These are phyloP conservation scores for Petrocephalus schoutedeni DNA, from an alignment of 2,797 vertebrate species.

Conservation along the genomic window DNA sequence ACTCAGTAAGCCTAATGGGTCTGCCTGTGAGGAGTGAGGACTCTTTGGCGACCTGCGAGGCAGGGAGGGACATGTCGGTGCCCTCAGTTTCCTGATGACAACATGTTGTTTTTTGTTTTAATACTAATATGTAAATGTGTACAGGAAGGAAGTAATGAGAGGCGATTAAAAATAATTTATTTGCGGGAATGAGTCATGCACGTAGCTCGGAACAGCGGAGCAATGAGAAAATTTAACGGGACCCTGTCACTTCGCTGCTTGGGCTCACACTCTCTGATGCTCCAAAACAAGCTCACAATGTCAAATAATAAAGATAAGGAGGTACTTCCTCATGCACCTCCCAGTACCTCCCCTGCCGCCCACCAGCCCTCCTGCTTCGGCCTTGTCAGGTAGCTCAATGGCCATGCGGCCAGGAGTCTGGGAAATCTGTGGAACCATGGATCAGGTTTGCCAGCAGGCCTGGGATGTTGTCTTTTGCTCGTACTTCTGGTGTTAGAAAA, in stretches of 20 bases:
- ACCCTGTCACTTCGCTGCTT: background rate
- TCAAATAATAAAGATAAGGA: background rate
- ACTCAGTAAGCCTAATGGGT: background rate
- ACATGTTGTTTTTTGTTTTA: background rate
- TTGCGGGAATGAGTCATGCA: constrained; percentile 1
- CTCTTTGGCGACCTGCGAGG: background rate
- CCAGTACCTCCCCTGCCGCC: background rate
- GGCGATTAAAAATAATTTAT: constrained; percentile 10
- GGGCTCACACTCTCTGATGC: background rate
- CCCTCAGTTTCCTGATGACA: background rate
- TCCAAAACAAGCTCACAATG: background rate
- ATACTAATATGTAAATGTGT: background rate
- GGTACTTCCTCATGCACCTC: background rate
- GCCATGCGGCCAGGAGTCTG: background rate
- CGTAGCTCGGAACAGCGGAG: background rate
- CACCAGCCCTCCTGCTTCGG: background rate
- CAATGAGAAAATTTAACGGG: constrained; percentile 6
- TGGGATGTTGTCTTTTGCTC: background rate
- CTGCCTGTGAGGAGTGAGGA: background rate
- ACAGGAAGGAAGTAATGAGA: constrained; percentile 9
- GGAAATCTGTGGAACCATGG: background rate
- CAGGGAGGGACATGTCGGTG: background rate
- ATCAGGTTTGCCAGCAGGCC: background rate
- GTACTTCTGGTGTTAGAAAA: background rate
- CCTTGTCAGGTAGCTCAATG: no score